Evolutionary conservation across 2,113 vertebrate genomes (phyloP).

Genomic region (Aplodontia rufa): DNA sequence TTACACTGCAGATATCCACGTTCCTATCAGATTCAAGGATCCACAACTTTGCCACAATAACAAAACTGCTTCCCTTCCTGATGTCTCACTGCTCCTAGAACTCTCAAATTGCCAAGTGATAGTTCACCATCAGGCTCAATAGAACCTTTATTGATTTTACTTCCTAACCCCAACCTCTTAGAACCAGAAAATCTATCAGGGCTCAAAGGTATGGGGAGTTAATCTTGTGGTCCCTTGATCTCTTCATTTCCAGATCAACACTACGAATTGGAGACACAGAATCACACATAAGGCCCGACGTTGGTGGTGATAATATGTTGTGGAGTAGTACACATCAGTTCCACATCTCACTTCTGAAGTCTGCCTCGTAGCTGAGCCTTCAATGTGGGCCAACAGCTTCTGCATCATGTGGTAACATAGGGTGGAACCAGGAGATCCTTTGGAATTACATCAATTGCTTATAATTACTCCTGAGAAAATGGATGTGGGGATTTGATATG

Average conservation of each 20-base stretch:
- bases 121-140: background rate
- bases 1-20: background rate
- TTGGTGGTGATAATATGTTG: background rate
- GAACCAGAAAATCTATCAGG: background rate
- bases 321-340: background rate
- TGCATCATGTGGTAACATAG: background rate
- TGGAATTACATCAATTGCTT: background rate
- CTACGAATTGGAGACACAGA: background rate
- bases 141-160: background rate
- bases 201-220: too few species aligned
- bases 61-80: background rate
- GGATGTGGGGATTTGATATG: too few species aligned
- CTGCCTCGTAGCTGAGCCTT: background rate
- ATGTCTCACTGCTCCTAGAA: background rate
- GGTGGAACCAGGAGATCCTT: background rate
- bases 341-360: background rate
- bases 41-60: too few species aligned
- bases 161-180: fast-evolving
- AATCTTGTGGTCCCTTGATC: background rate
- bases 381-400: background rate
- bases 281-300: background rate
- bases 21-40: background rate
- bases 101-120: background rate
- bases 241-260: background rate
- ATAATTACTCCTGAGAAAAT: background rate